A percentile compares a stretch with the other conserved stretches of the same genome.
phyloP scores from a whole-genome alignment of 2,888 invertebrate species.

The Aproaerema taeniolella region DNA sequence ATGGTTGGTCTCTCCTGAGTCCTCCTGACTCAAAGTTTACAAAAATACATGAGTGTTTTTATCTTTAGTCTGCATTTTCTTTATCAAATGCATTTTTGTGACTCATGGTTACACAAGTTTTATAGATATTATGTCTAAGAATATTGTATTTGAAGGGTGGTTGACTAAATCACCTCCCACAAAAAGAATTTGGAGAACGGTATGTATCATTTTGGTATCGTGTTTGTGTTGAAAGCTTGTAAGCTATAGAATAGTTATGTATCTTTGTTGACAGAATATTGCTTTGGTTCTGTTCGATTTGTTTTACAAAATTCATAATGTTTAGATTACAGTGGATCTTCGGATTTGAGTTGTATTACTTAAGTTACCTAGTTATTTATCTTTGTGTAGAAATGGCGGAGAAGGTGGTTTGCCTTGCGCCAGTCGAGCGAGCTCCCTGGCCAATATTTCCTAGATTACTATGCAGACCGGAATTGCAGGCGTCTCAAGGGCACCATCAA shows the following conservation, averaged over 20 bases:
- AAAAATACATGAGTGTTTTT: neutral
- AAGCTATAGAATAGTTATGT: too few relatives aligned
- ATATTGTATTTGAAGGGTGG: constrained; percentile 94
- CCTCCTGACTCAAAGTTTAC: too few relatives aligned
- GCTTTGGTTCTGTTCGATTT: too few relatives aligned
- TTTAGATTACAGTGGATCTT: too few relatives aligned
- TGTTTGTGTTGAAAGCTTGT: constrained; percentile 7
- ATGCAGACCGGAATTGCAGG: constrained; percentile 90
- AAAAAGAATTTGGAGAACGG: constrained; percentile 94
- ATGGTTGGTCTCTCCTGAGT: too few relatives aligned
- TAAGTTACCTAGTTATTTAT: too few relatives aligned
- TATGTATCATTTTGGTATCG: too few relatives aligned
- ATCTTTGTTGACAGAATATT: constrained; percentile 51
- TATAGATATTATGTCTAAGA: constrained; percentile 65
- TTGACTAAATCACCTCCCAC: constrained; percentile 96
- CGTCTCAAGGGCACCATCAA: constrained; percentile 94
- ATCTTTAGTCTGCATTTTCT: neutral
- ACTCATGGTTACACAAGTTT: neutral
- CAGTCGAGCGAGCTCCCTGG: constrained; percentile 95
- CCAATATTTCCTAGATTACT: constrained; percentile 95
- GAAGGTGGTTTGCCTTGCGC: constrained; percentile 95
- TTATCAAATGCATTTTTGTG: neutral
- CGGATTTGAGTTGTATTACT: too few relatives aligned
- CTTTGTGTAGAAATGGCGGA: constrained; percentile 90
- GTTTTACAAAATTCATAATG: too few relatives aligned